Base-by-base conservation (phyloP, 2,888 invertebrate species). In the Lathronympha strigana region DNA sequence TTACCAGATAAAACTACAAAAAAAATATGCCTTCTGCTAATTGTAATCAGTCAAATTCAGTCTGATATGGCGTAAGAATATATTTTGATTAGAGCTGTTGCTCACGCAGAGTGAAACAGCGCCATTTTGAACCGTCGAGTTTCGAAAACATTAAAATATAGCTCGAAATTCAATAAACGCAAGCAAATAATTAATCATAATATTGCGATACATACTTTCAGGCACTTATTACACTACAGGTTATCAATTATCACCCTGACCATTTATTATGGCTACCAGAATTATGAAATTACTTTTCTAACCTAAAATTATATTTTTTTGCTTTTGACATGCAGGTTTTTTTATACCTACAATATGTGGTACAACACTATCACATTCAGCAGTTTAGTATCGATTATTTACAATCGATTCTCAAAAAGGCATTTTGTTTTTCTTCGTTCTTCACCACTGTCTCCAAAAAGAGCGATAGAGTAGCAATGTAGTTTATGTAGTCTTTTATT, bases 1-100 rank as follows among this genome's bases (percentile, higher is more conserved):
- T 86, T 85, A 88, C 83, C 83, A 83, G 80, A 38, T 54, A 54
- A 66, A 54, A 49, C 40, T 54, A 61, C 60, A 77, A 80, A 79
- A 69, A n/a, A 75, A 77, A 76, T 78, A 75, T 74, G 58, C 25
- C 45, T 61, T 72, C 61, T 72, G 70, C 74, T 66, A 69, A 73
- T 71, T 73, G 68, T 73, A 73, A 77, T 78, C 78, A 80, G 76
- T 78, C 76, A 71, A 75, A 66, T 54, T 63, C 67, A 68, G 67
- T 67, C 67, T 69, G 62, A 45, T 25, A 17, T 19, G 43, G 51
- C 43, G 51, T 64, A 19, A 58, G 33, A 60, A 60, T 28, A 36
- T 45, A 43, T 66, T 62, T 5, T 45, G 11, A 23, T 33, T 43
- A 23, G 55, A 50, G 45, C 23, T 51, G 49, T 51, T 55, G 66